Evolutionary conservation across 2,113 vertebrate species (phyloP).

Genomic region (Amphiprion ocellaris): DNA sequence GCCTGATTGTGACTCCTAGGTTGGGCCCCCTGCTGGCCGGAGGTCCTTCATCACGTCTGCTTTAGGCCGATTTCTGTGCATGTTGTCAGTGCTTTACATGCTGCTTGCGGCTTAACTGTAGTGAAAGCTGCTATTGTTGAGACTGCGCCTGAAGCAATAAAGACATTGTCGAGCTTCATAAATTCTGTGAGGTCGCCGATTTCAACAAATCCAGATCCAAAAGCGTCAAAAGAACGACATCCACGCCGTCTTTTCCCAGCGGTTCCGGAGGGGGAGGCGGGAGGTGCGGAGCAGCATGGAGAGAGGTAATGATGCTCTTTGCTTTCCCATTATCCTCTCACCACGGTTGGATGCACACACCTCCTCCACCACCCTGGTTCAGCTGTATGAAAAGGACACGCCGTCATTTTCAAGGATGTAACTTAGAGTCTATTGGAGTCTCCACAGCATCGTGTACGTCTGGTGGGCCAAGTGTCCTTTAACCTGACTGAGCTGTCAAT

Average conservation of each 20-base stretch:
- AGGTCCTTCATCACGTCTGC: not conserved
- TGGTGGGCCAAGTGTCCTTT: conserved; percentile 23
- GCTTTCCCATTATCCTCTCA: conserved; percentile 82
- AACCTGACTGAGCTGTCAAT: conserved; percentile 53
- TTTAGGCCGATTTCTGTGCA: conserved; percentile 7
- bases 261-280: conserved; percentile 16
- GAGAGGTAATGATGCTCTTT: conserved; percentile 83
- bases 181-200: not conserved
- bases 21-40: too few species aligned
- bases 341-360: conserved; percentile 66
- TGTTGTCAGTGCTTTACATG: conserved; percentile 1
- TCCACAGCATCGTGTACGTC: not conserved
- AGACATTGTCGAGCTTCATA: not conserved
- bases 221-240: not conserved
- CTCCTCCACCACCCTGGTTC: conserved; percentile 18
- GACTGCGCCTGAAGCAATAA: not conserved
- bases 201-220: conserved; percentile 37
- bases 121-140: not conserved
- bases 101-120: not conserved
- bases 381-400: conserved; percentile 29
- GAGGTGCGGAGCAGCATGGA: conserved; percentile 49
- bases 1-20: too few species aligned
- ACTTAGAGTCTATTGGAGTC: not conserved
- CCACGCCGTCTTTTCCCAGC: conserved; percentile 64
- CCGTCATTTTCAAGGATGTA: conserved; percentile 32